These are phyloP conservation scores for Aricia agestis DNA, from an alignment of 1,140 invertebrate species.

Conservation along the genomic window DNA sequence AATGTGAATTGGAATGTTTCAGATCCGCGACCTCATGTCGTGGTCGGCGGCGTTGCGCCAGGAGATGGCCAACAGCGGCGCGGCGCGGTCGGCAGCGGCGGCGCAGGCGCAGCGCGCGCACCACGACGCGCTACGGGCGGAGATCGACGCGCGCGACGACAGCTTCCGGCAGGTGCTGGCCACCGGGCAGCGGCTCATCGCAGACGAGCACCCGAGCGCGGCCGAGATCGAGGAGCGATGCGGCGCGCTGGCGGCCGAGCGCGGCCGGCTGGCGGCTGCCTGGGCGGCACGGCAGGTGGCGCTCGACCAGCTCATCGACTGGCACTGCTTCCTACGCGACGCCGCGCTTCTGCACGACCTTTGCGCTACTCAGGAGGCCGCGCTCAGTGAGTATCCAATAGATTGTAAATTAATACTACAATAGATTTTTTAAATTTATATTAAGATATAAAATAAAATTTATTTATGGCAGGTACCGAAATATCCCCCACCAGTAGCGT, in stretches of 20 bases:
- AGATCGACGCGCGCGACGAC: conserved; percentile 95
- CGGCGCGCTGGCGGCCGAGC: conserved; percentile 84
- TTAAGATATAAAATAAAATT: neutral
- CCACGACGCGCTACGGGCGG: conserved; percentile 93
- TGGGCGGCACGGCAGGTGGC: conserved; percentile 95
- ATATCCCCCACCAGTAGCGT: conserved; percentile 79
- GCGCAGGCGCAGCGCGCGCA: conserved; percentile 92
- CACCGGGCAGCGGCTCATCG: conserved; percentile 89
- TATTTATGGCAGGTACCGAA: conserved; percentile 49
- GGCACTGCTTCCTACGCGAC: conserved; percentile 96
- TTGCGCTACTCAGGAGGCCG: conserved; percentile 91
- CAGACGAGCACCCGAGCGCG: conserved; percentile 81
- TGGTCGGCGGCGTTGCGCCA: conserved; percentile 90
- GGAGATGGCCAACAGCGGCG: conserved; percentile 87
- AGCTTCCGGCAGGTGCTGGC: conserved; percentile 88
- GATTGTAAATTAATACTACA: too few species aligned
- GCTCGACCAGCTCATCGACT: conserved; percentile 95
- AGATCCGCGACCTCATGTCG: conserved; percentile 92
- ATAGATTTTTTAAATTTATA: neutral
- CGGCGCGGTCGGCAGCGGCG: conserved; percentile 89
- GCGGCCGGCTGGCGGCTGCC: conserved; percentile 86
- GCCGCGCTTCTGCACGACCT: conserved; percentile 95
- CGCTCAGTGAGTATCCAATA: conserved; percentile 62
- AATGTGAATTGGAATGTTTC: conserved; percentile 1
- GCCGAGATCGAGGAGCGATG: conserved; percentile 89